A percentile compares a stretch with the other conserved stretches of the same genome.
Evolutionary conservation across 64 coral and sea anemone species (phyloP).

Genomic region (Platygyra sinensis): DNA sequence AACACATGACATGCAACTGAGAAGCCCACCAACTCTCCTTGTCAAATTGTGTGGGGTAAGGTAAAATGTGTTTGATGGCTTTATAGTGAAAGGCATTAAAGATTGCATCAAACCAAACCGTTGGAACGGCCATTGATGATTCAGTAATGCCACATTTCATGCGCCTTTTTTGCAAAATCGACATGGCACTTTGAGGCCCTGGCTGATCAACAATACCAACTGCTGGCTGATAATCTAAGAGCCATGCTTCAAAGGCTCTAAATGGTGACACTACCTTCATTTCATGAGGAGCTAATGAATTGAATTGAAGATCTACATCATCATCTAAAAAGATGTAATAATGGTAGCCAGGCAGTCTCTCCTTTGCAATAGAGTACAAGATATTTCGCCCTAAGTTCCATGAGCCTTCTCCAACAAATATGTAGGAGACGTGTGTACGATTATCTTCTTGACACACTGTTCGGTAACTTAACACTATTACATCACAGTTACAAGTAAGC

Average conservation of each 20-base stretch:
- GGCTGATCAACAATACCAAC: slow-evolving; percentile 32
- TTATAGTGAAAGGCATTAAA: slow-evolving; percentile 55
- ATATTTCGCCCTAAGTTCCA: slow-evolving; percentile 60
- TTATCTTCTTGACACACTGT: neutral
- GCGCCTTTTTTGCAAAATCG: neutral
- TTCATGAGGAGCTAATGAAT: neutral
- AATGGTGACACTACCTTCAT: slow-evolving; percentile 12
- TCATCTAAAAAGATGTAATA: slow-evolving; percentile 69
- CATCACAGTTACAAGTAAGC: slow-evolving; percentile 44
- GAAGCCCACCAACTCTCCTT: slow-evolving; percentile 1
- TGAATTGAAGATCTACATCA: slow-evolving; percentile 31
- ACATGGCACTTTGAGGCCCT: neutral
- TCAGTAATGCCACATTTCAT: slow-evolving; percentile 17
- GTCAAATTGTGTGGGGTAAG: slow-evolving; percentile 14
- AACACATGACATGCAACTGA: neutral
- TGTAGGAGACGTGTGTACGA: slow-evolving; percentile 29
- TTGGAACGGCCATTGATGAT: neutral
- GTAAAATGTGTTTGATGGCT: slow-evolving; percentile 36
- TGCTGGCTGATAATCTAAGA: slow-evolving; percentile 48
- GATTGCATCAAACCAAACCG: slow-evolving; percentile 46
- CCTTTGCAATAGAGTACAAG: neutral
- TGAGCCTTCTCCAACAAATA: neutral
- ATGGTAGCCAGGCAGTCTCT: slow-evolving; percentile 2
- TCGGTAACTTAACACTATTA: slow-evolving; percentile 52
- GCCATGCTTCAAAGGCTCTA: slow-evolving; percentile 44